Evolutionary conservation across 2,888 invertebrate genomes (phyloP), one percentile per base, ranked within the genome.

Genomic region (Sinhomidia bicolor): DNA sequence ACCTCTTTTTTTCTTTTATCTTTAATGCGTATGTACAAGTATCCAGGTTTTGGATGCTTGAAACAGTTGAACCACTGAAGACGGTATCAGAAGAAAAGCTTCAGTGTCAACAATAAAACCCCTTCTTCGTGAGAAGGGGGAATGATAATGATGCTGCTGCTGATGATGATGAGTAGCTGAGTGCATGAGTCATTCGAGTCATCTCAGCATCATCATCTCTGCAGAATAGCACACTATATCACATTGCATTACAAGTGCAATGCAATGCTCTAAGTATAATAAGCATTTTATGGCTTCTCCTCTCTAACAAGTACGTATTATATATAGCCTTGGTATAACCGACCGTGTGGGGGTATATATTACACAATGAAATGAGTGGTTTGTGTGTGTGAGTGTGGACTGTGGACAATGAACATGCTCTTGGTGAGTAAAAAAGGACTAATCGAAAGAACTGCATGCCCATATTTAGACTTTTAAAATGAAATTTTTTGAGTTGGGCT

Each of bases 401-500:
- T 68, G n/a, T 71, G 68, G 65, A 36, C 17, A 62, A 71, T 41
- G 62, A 29, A 32, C 62, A 62, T 3, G 51, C 47, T 76, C 14
- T n/a, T 47, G 20, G 47, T 71, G 17, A 65, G 68, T 36, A 74
- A 74, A 47, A 74, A 68, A 23, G 74, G 29, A 23, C 47, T 54
- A 57, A 32, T 78, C 36, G 57, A 2, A 57, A 29, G n/a, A 54
- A 78, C 78, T 32, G 32, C 17, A 78, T 78, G 78, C 17, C 78
- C 78, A 78, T 78, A 78, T 78, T 54, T 78, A 32, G 78, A 78
- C 32, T 78, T 78, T 78, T 36, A 57, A 78, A 57, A 29, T 44
- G 12, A 47, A 74, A 2, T 54, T 32, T 7, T 54, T 76, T 29
- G 47, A n/a, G 10, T n/a, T n/a, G 17, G 51, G 20, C 26, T 23